Conservation (phyloP, 1,140 invertebrate species). For the Physella acuta region DNA sequence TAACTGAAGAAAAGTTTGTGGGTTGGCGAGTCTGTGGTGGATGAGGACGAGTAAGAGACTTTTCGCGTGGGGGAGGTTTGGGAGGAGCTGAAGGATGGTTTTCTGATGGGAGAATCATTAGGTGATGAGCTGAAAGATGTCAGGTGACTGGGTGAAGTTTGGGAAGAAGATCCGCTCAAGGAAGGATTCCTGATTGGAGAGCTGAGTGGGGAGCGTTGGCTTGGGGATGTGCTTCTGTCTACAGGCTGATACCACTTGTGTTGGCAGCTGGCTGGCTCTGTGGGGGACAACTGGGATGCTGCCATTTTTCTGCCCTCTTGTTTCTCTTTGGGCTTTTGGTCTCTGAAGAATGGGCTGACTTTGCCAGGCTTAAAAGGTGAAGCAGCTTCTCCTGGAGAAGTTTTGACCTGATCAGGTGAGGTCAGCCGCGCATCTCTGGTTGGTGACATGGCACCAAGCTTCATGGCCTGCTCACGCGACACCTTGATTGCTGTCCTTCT, state of each 20-base stretch:
- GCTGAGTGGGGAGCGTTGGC: no score
- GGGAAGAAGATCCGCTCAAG: constrained; percentile 18
- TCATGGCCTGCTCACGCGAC: neutral
- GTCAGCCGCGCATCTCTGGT: no score
- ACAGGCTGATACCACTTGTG: no score
- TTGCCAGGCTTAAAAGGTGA: no score
- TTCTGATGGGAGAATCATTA: constrained; percentile 22
- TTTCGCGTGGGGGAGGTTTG: constrained; percentile 20
- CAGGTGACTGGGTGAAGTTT: constrained; percentile 24
- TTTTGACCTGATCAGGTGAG: no score
- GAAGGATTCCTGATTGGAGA: constrained; percentile 16
- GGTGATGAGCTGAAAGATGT: constrained; percentile 28
- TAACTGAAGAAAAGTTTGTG: constrained; percentile 24
- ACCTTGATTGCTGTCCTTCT: neutral
- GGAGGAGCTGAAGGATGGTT: constrained; percentile 25
- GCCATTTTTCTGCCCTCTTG: neutral
- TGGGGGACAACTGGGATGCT: constrained; percentile 5
- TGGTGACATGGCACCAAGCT: neutral
- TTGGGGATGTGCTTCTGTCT: no score
- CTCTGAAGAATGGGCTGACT: neutral
- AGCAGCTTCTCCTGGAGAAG: neutral
- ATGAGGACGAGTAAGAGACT: constrained; percentile 22
- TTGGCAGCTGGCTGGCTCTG: no score
- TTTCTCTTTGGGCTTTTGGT: neutral
- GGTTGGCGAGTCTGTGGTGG: constrained; percentile 20